phyloP scores from a whole-genome alignment of 1,140 invertebrate species.

The Drosophila albomicans region DNA sequence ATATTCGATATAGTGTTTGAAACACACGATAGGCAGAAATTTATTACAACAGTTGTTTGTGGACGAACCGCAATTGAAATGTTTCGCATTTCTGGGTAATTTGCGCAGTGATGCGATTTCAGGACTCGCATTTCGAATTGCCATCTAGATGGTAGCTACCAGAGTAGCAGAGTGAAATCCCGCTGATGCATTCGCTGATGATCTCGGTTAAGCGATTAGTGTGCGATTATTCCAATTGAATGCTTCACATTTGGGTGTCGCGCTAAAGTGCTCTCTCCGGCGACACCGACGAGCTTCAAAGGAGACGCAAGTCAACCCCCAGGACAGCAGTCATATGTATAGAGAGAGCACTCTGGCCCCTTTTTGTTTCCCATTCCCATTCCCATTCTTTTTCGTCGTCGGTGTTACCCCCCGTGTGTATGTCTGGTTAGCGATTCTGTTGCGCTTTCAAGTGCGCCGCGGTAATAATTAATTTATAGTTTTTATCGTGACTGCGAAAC shows the following conservation, averaged over 20 bases:
- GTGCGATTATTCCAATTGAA: slow-evolving; percentile 78
- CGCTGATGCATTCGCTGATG: slow-evolving; percentile 48
- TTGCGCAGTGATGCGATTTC: slow-evolving; percentile 45
- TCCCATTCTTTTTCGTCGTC: too few relatives aligned
- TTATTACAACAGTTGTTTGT: slow-evolving; percentile 72
- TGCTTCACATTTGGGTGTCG: slow-evolving; percentile 73
- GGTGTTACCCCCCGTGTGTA: neutral
- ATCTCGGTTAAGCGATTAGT: slow-evolving; percentile 76
- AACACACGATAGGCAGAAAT: neutral
- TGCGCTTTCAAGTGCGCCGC: slow-evolving; percentile 80
- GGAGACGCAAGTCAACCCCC: slow-evolving; percentile 6
- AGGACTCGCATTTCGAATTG: neutral
- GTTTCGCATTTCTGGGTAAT: slow-evolving; percentile 15
- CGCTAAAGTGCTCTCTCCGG: slow-evolving; percentile 67
- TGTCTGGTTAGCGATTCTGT: slow-evolving; percentile 37
- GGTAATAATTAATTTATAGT: slow-evolving; percentile 85
- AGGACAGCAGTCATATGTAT: slow-evolving; percentile 1
- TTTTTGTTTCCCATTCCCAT: too few relatives aligned
- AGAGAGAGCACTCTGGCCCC: too few relatives aligned
- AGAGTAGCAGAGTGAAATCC: slow-evolving; percentile 10
- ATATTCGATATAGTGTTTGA: neutral
- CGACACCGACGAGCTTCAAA: slow-evolving; percentile 18
- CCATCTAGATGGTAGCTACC: neutral
- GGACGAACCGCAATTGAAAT: slow-evolving; percentile 10
- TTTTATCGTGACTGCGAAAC: slow-evolving; percentile 80